Base-by-base conservation (phyloP, 2,113 vertebrate genomes). In the Aegypius monachus region DNA sequence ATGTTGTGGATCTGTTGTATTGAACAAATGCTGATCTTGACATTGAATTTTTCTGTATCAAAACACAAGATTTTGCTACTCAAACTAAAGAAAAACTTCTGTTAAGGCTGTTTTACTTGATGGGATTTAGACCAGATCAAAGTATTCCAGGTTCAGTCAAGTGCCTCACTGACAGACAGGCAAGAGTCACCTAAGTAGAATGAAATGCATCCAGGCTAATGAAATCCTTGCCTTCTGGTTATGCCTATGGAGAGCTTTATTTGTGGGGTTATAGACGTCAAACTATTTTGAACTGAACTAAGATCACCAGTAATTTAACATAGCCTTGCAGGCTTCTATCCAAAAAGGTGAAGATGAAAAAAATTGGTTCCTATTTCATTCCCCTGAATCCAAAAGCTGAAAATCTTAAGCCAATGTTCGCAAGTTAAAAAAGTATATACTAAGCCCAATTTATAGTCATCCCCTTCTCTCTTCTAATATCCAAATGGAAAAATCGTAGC, bases 381-480 rank as follows among this genome's bases (percentile, higher is more conserved):
- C 40, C 17, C 31, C 47, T 32, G 5, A 43, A 77, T 62, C 5
- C 19, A 52, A 62, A 70, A 81, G 23, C 34, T 70, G 34, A 77
- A 90, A 81, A 40, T 13, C 14, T 58, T 27, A 43, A n/a, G 6
- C 1, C 6, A 8, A 10, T 10, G 6, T 26, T 34, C 15, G 11
- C 25, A 71, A 42, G 13, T 29, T n/a, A 1, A 40, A 52, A 52
- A 47, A n/a, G 2, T 2, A 0, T 29, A 7, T 16, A 7, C 23
- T 26, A 21, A 75, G 10, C 6, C 6, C 2, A 26, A 15, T 50
- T 59, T 43, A 8, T 38, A 75, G 20, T 50, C 10, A 25, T 21
- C 34, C 45, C 38, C 14, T 84, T 74, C 29, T 68, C 15, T 50
- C 32, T 66, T 61, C 56, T 12, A 9, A 15, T 11, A 5, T 31